Percentiles rank a stretch among this genome's conserved stretches.
Conservation (phyloP, 2,797 vertebrate species). For the Sternotherus odoratus region DNA sequence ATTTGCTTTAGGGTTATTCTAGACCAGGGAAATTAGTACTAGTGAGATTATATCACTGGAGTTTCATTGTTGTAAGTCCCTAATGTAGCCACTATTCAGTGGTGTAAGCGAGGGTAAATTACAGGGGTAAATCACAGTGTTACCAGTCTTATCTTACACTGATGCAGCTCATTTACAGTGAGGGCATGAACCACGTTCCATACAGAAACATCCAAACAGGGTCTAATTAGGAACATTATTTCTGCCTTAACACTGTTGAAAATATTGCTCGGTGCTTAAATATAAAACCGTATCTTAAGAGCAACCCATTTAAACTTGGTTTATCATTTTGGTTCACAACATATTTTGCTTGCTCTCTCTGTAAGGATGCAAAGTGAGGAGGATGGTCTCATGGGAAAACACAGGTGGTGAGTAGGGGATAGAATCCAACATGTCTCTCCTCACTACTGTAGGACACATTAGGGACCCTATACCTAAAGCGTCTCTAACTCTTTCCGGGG, state of each 20-base stretch:
- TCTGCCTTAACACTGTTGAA: not conserved
- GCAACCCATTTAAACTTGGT: fast-evolving
- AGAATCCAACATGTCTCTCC: not conserved
- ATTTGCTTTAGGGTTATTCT: not conserved
- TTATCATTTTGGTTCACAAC: not conserved
- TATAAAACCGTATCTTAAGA: not conserved
- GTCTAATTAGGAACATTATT: not conserved
- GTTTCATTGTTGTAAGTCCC: not conserved
- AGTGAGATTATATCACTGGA: fast-evolving
- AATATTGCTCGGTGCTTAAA: fast-evolving
- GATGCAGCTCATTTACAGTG: fast-evolving
- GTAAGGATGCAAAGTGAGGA: not conserved
- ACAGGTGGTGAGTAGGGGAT: not conserved
- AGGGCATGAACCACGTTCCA: fast-evolving
- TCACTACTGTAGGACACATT: not conserved
- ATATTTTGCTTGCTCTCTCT: not conserved
- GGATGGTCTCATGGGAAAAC: not conserved
- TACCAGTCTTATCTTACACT: not conserved
- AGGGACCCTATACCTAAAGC: not conserved
- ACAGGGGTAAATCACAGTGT: not conserved
- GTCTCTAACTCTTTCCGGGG: not conserved
- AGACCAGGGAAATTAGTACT: not conserved
- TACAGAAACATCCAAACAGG: fast-evolving
- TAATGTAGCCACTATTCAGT: not conserved
- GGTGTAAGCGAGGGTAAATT: not conserved